Evolutionary conservation across 2,888 invertebrate species (phyloP).

Genomic region (Pandemis heparana): DNA sequence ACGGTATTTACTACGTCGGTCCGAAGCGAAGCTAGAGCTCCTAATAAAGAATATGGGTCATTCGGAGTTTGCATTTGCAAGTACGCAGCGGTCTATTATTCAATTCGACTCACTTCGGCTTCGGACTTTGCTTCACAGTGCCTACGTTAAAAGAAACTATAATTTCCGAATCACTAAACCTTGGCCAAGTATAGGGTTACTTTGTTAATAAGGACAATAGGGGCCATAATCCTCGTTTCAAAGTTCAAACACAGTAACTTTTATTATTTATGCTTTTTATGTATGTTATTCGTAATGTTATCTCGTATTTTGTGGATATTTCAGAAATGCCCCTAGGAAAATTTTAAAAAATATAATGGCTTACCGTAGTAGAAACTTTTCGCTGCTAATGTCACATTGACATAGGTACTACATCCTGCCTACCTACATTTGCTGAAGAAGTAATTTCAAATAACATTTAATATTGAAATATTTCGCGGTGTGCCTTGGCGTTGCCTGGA

Average conservation of each 20-base stretch:
- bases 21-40: conserved; percentile 2
- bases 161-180: not conserved
- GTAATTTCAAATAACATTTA: not conserved
- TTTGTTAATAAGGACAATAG: not conserved
- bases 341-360: no score
- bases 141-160: not conserved
- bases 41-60: conserved; percentile 60
- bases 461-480: no score
- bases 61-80: conserved; percentile 64
- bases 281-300: not conserved
- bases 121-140: conserved; percentile 8
- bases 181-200: not conserved
- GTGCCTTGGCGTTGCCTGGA: no score
- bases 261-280: not conserved
- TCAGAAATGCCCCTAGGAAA: no score
- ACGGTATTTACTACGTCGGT: conserved; percentile 15
- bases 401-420: no score
- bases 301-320: no score
- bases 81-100: conserved; percentile 34
- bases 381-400: no score
- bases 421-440: no score
- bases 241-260: not conserved
- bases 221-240: not conserved
- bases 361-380: no score
- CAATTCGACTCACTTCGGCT: conserved; percentile 16